These are phyloP conservation scores for Osmerus mordax DNA, from an alignment of 2,113 vertebrate genomes.

Conservation along the genomic window DNA sequence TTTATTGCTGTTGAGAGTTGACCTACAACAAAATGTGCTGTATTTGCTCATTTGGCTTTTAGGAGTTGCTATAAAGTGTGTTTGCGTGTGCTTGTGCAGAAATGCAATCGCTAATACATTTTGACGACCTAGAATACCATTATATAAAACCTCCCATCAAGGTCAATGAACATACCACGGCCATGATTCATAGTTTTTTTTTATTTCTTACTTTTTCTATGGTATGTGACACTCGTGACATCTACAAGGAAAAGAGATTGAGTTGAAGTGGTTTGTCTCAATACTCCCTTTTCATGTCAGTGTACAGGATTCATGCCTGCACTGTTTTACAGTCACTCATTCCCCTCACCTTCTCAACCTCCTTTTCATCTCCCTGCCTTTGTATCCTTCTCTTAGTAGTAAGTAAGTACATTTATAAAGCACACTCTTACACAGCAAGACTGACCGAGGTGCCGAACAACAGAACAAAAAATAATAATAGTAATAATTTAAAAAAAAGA, in stretches of 20 bases:
- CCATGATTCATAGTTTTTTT: not conserved
- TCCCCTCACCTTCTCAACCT: not conserved
- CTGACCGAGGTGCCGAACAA: no score
- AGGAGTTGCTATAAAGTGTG: constrained; percentile 4
- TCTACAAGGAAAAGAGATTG: not conserved
- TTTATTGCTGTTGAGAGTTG: constrained; percentile 7
- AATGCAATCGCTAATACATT: not conserved
- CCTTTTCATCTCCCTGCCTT: not conserved
- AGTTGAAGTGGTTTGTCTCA: not conserved
- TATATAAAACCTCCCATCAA: not conserved
- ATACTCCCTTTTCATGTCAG: not conserved
- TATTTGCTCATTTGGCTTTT: not conserved
- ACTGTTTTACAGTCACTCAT: not conserved
- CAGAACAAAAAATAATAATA: no score
- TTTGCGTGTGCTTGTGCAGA: not conserved
- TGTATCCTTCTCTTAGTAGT: no score
- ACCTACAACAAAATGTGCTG: not conserved
- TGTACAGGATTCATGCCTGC: not conserved
- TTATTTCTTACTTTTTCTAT: not conserved
- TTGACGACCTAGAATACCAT: not conserved
- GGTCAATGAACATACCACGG: not conserved
- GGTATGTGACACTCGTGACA: not conserved
- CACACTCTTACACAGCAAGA: no score
- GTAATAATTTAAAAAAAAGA: no score
- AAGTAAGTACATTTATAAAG: no score